phyloP scores from a whole-genome alignment of 2,888 invertebrate genomes.

The Oligia fasciuncula region DNA sequence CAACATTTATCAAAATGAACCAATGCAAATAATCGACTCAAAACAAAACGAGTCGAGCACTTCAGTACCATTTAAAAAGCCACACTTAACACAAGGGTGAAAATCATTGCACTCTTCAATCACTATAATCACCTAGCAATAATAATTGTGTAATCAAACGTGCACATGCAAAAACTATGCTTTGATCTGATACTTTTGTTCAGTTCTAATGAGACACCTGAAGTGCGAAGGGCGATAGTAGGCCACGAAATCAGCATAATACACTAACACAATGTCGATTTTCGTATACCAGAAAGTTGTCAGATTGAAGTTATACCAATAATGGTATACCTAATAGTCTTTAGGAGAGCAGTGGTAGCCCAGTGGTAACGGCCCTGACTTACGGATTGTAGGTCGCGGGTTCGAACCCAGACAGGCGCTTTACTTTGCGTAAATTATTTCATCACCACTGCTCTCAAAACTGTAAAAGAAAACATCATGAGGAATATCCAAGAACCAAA shows the following conservation, averaged over 20 bases:
- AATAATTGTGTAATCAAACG: conserved; percentile 58
- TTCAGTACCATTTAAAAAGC: conserved; percentile 52
- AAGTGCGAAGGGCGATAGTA: conserved; percentile 65
- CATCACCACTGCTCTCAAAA: background rate
- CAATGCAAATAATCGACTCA: background rate
- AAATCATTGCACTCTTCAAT: conserved; percentile 48
- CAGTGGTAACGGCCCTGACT: background rate
- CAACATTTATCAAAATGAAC: background rate
- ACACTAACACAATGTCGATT: background rate
- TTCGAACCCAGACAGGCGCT: background rate
- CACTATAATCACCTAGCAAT: conserved; percentile 50
- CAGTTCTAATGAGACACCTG: conserved; percentile 81
- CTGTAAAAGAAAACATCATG: background rate
- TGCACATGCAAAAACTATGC: conserved; percentile 63
- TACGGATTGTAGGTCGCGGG: no score
- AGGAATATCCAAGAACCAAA: no score
- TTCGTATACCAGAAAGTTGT: background rate
- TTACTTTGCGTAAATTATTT: background rate
- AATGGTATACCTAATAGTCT: background rate
- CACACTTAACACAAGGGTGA: conserved; percentile 28
- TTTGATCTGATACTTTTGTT: conserved; percentile 81
- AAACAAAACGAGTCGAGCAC: conserved; percentile 9
- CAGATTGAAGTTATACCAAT: background rate
- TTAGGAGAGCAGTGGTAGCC: background rate
- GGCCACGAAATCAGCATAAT: conserved; percentile 52